Percentiles rank a stretch among this genome's conserved stretches.
These are phyloP conservation scores for Erpornis zantholeuca DNA, from an alignment of 2,113 vertebrate genomes.

Conservation along the genomic window DNA sequence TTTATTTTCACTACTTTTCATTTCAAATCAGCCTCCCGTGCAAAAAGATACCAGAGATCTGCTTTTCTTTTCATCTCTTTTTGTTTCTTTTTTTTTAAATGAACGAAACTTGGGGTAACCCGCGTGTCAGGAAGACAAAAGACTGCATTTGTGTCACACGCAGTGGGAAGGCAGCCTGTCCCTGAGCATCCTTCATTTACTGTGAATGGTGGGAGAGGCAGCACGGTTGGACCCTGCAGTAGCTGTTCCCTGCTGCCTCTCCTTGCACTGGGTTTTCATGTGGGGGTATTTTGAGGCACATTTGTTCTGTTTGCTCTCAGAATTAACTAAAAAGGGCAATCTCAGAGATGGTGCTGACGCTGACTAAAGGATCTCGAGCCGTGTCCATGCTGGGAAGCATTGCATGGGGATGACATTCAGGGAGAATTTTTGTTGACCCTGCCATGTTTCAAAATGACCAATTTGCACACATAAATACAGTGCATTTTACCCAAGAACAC, in stretches of 20 bases:
- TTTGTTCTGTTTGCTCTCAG: background rate
- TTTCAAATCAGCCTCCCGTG: background rate
- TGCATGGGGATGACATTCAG: background rate
- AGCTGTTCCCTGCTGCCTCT: background rate
- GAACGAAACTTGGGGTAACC: background rate
- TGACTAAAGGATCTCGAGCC: background rate
- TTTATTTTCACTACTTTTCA: background rate
- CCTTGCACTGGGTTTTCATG: background rate
- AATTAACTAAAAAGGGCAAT: background rate
- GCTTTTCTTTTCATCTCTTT: background rate
- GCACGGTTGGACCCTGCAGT: rapidly evolving
- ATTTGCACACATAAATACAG: background rate
- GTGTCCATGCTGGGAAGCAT: background rate
- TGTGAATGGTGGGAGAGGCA: background rate
- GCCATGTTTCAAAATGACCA: background rate
- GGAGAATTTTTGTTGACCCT: background rate
- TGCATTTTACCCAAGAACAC: background rate
- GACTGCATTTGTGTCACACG: background rate
- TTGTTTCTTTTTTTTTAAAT: background rate
- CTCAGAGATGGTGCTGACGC: background rate
- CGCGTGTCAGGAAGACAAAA: background rate
- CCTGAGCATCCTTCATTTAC: background rate
- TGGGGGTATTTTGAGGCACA: background rate
- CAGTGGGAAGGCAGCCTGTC: background rate
- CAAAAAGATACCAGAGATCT: background rate